Evolutionary conservation across 2,888 invertebrate genomes (phyloP).

Genomic region (Ichneumoninae sp.): DNA sequence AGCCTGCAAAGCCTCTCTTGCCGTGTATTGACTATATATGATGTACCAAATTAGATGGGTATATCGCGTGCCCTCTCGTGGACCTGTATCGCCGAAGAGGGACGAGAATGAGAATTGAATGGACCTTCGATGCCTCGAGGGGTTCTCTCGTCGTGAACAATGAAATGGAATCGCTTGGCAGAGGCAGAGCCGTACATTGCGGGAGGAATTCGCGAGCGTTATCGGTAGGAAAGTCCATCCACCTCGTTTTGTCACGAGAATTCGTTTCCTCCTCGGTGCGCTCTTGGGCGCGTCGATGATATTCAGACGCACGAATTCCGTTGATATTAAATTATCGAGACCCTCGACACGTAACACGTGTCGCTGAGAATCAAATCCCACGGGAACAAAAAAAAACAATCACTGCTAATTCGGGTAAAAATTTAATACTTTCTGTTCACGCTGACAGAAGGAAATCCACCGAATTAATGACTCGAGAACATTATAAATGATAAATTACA

Average conservation of each 20-base stretch:
- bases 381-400: not conserved
- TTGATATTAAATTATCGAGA: constrained; percentile 50
- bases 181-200: constrained; percentile 43
- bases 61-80: constrained; percentile 54
- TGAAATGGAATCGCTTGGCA: constrained; percentile 56
- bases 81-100: constrained; percentile 41
- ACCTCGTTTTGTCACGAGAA: constrained; percentile 23
- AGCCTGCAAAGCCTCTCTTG: not conserved
- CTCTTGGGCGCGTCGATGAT: constrained; percentile 31
- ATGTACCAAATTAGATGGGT: not conserved
- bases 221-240: constrained; percentile 51
- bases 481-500: not conserved
- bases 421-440: not conserved
- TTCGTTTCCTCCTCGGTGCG: constrained; percentile 35
- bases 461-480: not conserved
- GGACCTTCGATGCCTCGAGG: constrained; percentile 65
- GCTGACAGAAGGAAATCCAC: not conserved
- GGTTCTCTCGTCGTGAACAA: constrained; percentile 62
- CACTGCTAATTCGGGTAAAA: not conserved
- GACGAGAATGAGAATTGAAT: constrained; percentile 58
- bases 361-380: not conserved
- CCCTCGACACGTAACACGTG: not conserved
- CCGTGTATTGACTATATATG: not conserved
- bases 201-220: constrained; percentile 59
- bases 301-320: constrained; percentile 35